These are phyloP conservation scores for Eulacestoma nigropectus DNA, from an alignment of 2,113 vertebrate genomes.

Conservation along the genomic window DNA sequence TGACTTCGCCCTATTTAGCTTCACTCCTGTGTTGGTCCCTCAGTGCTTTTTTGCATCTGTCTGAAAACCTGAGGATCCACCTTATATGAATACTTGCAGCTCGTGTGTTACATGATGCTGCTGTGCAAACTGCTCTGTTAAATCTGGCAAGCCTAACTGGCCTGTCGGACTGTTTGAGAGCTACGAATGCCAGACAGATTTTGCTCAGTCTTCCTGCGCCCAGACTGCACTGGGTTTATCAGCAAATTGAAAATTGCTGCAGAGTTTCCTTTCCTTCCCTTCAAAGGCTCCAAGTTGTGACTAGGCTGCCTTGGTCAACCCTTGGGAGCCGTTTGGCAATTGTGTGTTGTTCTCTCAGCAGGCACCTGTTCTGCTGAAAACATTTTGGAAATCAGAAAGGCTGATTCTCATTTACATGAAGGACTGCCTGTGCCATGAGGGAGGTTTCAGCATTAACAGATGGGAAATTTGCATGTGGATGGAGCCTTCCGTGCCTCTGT, in stretches of 20 bases:
- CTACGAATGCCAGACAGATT: background rate
- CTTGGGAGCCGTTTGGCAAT: background rate
- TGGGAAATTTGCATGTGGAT: background rate
- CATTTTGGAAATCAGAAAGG: background rate
- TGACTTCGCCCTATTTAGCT: background rate
- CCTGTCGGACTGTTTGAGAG: background rate
- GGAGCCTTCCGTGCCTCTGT: background rate
- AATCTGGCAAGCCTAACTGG: background rate
- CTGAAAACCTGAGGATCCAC: background rate
- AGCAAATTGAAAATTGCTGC: background rate
- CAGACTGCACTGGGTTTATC: background rate
- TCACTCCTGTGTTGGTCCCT: background rate
- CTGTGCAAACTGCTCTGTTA: background rate
- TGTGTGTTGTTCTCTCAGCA: background rate
- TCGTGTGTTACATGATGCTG: background rate
- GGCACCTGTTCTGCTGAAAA: background rate
- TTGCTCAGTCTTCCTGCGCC: background rate
- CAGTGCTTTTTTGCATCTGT: background rate
- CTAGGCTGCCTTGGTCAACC: background rate
- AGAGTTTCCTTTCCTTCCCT: background rate
- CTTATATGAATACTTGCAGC: background rate
- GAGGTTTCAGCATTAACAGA: background rate
- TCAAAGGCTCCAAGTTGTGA: background rate
- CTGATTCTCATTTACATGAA: background rate
- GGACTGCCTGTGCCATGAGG: background rate